Evolutionary conservation across 2,113 vertebrate genomes (phyloP).

Genomic region (Climacteris rufus): DNA sequence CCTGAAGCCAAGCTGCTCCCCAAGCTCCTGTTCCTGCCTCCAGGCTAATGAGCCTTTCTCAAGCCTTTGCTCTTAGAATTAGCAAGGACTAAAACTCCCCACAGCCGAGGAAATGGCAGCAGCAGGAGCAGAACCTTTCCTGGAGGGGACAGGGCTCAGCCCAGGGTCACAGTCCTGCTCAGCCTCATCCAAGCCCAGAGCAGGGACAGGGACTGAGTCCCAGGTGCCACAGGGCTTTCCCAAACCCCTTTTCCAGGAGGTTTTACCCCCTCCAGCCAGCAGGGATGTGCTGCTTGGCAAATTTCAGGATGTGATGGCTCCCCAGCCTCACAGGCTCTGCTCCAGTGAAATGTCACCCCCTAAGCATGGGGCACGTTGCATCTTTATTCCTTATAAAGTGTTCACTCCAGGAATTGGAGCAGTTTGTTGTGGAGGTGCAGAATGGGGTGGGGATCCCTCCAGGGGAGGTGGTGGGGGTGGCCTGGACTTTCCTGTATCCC

Average conservation of each 20-base stretch:
- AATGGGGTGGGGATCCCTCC: accelerated
- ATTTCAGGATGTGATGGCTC: not conserved
- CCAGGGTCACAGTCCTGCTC: not conserved
- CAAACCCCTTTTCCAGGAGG: not conserved
- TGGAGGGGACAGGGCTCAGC: not conserved
- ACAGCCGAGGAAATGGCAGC: not conserved
- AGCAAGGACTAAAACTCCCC: not conserved
- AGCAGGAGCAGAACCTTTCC: not conserved
- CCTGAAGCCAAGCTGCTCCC: not conserved
- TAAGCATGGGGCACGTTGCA: too few species aligned
- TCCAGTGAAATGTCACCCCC: not conserved
- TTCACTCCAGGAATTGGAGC: not conserved
- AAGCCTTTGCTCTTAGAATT: not conserved
- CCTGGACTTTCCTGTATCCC: not conserved
- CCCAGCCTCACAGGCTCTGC: not conserved
- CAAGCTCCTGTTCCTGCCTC: not conserved
- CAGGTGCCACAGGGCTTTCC: not conserved
- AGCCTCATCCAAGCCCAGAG: not conserved
- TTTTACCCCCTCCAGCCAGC: not conserved
- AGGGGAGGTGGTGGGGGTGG: not conserved
- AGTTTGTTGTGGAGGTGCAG: not conserved
- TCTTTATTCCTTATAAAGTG: too few species aligned
- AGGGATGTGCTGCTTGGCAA: not conserved
- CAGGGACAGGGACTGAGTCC: not conserved
- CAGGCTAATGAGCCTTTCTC: not conserved